Base-by-base conservation (phyloP, 2,888 invertebrate species). In the Cerastoderma edule region DNA sequence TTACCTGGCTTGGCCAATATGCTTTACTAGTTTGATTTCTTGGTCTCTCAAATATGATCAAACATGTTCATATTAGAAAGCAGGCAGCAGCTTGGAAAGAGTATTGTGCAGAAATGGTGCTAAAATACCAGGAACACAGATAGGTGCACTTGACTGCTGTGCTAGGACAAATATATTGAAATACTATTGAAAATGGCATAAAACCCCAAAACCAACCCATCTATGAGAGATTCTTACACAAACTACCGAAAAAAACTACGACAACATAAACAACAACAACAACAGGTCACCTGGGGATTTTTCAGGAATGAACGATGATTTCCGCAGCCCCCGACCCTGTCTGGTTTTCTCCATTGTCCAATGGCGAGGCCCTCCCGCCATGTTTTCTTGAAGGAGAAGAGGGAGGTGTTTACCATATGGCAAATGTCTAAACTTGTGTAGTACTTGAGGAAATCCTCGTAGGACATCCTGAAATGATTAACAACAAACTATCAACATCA, bases 341-440 rank as follows among this genome's bases (percentile, higher is more conserved):
- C 92, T 8, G 87, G 87, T 30, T 76, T 69, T 33, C 90, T 92
- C 95, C 95, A 95, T 63, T 92, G 88, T 28, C 94, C 94, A 46
- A 85, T 88, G 32, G 93, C 88, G 10, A 88, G 86, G 30, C 89
- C 88, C 77, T 94, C 94, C 60, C 88, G 84, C 94, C 94, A 94
- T 6, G 93, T 92, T 83, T 93, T 93, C 53, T 92, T 91, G 60
- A 93, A 88, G 19, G 94, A 93, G 85, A 94, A 94, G 72, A 93
- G 87, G 53, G 93, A 93, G 4, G 94, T 94, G 87, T 94, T 94
- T 85, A 94, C 93, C 75, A 94, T 89, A 79, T 94, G 94, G 77
- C 94, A 94, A 16, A 95, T 92, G 50, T 94, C 94, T 32, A 95
- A 90, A 83, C 94, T 94, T 1, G 94, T 94, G 89, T 94, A 94